These are phyloP conservation scores for Abrostola triplasia DNA, from an alignment of 2,888 invertebrate genomes.

Conservation along the genomic window DNA sequence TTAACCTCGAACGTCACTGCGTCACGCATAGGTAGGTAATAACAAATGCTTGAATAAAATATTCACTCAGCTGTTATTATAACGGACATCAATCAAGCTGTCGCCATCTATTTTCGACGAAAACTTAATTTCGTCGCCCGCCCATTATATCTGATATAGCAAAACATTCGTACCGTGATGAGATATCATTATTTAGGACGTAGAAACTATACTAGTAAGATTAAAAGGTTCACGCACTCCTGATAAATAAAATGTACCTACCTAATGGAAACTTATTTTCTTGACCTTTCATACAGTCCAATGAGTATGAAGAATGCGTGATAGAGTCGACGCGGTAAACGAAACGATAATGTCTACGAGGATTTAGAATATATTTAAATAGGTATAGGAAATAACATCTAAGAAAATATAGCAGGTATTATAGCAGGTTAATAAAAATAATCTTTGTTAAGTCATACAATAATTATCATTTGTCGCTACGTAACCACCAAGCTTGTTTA, in stretches of 20 bases:
- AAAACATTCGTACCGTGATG: constrained; percentile 60
- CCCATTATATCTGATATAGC: constrained; percentile 63
- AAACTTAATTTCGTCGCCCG: constrained; percentile 78
- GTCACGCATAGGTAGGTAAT: constrained; percentile 74
- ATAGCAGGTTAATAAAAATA: no score
- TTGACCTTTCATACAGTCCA: constrained; percentile 3
- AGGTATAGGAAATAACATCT: neutral
- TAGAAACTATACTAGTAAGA: constrained; percentile 53
- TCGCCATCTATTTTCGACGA: constrained; percentile 79
- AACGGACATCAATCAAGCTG: constrained; percentile 82
- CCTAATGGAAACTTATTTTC: constrained; percentile 20
- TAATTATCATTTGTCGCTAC: neutral
- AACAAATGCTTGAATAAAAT: constrained; percentile 78
- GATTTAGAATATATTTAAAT: constrained; percentile 15
- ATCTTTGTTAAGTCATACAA: no score
- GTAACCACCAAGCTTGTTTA: neutral
- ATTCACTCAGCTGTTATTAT: constrained; percentile 81
- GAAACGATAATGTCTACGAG: no score
- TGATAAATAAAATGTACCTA: constrained; percentile 30
- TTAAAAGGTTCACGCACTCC: constrained; percentile 37
- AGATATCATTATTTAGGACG: constrained; percentile 60
- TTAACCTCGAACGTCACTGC: constrained; percentile 75
- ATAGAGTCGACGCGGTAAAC: no score
- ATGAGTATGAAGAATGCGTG: no score
- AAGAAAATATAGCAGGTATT: no score